Evolutionary conservation across 2,888 invertebrate genomes (phyloP), one percentile per base, ranked within the genome.

Genomic region (Caenorhabditis afra): DNA sequence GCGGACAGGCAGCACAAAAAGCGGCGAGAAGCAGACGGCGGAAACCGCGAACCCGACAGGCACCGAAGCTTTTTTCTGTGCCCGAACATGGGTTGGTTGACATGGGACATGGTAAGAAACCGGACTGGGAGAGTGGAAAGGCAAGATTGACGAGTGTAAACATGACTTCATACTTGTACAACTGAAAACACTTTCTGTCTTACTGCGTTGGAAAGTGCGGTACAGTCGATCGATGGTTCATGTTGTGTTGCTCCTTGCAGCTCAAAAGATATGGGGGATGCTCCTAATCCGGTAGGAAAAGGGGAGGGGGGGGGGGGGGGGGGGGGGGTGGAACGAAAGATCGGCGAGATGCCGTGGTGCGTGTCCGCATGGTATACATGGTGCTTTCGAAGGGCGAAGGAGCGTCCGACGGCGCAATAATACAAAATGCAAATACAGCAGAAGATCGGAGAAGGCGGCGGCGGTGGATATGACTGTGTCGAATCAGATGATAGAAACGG

Each of bases 291-390:
- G 29, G 29, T 29, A n/a, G n/a, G n/a, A n/a, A n/a, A n/a, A n/a
- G n/a, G n/a, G n/a, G n/a, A n/a, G n/a, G n/a, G n/a, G n/a, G n/a
- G 50, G 37, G 16, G 47, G 23, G n/a, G 35, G 45, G 50, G 22
- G 52, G 16, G 44, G 14, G 14, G 18, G 47, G 29, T n/a, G n/a
- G 16, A 39, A 18, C 10, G 23, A 39, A 18, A 66, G 23, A 47
- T 20, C 39, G 47, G 12, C 14, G 44, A 41, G 20, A 50, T 65
- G 58, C 55, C 65, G 44, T 66, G 66, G 53, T 57, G 74, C 58
- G 74, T 59, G 45, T 61, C n/a, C 62, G 71, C 66, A 74, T 74
- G 74, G 67, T 75, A 75, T 67, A 75, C 74, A 65, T 53, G 65
- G 37, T 70, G 70, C 52, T 68, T 29, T 52, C 22, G 53, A 52